phyloP scores from a whole-genome alignment of 2,113 vertebrate genomes.

The Zosterops japonicus region DNA sequence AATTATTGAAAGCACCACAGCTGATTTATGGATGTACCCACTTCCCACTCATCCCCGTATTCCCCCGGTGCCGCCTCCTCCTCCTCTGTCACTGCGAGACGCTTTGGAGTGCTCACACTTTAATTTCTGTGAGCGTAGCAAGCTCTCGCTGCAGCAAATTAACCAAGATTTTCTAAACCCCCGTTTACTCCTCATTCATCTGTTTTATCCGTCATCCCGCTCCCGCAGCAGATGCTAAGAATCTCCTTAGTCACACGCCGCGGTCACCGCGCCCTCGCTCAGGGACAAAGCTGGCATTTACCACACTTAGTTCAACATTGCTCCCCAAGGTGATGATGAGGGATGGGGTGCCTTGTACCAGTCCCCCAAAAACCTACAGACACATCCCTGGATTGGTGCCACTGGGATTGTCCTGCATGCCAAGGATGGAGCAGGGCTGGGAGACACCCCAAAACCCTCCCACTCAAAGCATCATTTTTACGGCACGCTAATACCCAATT shows the following conservation, averaged over 20 bases:
- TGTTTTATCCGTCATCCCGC: neutral
- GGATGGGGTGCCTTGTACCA: neutral
- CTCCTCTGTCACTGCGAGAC: neutral
- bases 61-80: neutral
- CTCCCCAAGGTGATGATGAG: neutral
- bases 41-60: accelerated
- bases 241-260: neutral
- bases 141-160: neutral
- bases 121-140: neutral
- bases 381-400: too few species aligned
- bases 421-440: neutral
- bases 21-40: neutral
- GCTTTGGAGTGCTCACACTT: neutral
- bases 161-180: neutral
- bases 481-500: accelerated
- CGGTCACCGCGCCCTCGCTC: neutral
- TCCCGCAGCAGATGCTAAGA: neutral
- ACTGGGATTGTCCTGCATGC: neutral
- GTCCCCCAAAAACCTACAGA: neutral
- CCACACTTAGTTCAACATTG: accelerated
- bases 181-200: neutral
- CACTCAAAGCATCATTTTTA: neutral
- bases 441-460: neutral
- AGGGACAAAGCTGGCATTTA: neutral
- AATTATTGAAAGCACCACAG: neutral